Evolutionary conservation across 2,113 vertebrate species (phyloP).

Genomic region (Oncorhynchus tshawytscha): DNA sequence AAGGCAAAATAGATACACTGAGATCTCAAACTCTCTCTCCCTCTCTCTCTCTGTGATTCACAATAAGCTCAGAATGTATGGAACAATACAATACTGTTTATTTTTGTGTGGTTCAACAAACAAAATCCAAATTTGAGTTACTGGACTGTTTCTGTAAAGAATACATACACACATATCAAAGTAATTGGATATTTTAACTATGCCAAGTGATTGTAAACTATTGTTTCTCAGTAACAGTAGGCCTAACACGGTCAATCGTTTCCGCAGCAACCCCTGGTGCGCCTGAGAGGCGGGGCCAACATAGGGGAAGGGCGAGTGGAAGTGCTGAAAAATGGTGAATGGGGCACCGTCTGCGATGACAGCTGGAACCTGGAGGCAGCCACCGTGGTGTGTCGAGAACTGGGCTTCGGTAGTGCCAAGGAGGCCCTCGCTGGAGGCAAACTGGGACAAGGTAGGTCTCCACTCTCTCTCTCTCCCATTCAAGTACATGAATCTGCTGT

Average conservation of each 20-base stretch:
- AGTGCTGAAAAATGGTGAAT: constrained; percentile 90
- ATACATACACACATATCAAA: neutral
- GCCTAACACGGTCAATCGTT: constrained; percentile 3
- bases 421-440: constrained; percentile 81
- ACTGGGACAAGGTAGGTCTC: constrained; percentile 85
- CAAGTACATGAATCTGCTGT: too few species aligned
- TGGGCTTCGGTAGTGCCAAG: constrained; percentile 91
- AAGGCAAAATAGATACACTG: too few species aligned
- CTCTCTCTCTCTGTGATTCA: too few species aligned
- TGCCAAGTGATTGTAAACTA: too few species aligned
- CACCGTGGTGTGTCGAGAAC: constrained; percentile 90
- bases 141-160: neutral
- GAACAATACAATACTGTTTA: neutral
- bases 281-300: constrained; percentile 86
- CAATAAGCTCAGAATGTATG: constrained; percentile 14
- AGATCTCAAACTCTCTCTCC: too few species aligned
- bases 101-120: neutral
- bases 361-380: constrained; percentile 86
- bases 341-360: constrained; percentile 91
- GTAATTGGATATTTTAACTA: neutral
- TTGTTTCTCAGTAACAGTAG: too few species aligned
- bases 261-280: constrained; percentile 88
- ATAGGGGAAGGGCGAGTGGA: constrained; percentile 90
- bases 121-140: neutral
- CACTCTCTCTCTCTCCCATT: neutral